phyloP scores from a whole-genome alignment of 2,797 vertebrate genomes.

The Cryptoprocta ferox region DNA sequence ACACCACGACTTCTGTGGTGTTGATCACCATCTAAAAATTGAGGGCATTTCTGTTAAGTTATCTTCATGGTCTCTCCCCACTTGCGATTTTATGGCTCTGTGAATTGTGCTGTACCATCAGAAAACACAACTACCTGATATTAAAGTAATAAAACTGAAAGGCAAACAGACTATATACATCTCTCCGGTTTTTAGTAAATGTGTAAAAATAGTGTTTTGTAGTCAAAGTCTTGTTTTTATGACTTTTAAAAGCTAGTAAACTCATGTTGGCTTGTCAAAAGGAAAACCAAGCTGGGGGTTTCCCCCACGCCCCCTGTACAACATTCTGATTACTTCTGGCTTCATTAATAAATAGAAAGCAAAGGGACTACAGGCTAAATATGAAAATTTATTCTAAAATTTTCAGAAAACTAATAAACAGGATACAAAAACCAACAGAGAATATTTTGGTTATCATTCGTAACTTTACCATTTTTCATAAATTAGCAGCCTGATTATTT shows the following conservation, averaged over 20 bases:
- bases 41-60: neutral
- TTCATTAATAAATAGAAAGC: constrained; percentile 14
- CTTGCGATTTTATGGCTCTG: neutral
- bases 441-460: neutral
- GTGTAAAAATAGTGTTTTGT: constrained; percentile 2
- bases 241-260: constrained; percentile 23
- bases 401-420: constrained; percentile 46
- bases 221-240: neutral
- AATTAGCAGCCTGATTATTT: neutral
- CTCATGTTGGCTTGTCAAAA: neutral
- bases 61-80: neutral
- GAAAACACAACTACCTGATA: neutral
- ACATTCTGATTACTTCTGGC: neutral
- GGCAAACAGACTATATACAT: neutral
- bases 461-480: constrained; percentile 42
- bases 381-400: constrained; percentile 34
- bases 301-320: neutral
- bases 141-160: constrained; percentile 30
- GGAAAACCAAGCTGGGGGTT: neutral
- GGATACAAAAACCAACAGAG: neutral
- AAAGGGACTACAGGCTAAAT: neutral
- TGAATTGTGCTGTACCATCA: neutral
- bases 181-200: neutral
- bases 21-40: neutral
- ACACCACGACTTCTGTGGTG: too few species aligned